phyloP scores from a whole-genome alignment of 2,113 vertebrate genomes.

The Entosphenus tridentatus region DNA sequence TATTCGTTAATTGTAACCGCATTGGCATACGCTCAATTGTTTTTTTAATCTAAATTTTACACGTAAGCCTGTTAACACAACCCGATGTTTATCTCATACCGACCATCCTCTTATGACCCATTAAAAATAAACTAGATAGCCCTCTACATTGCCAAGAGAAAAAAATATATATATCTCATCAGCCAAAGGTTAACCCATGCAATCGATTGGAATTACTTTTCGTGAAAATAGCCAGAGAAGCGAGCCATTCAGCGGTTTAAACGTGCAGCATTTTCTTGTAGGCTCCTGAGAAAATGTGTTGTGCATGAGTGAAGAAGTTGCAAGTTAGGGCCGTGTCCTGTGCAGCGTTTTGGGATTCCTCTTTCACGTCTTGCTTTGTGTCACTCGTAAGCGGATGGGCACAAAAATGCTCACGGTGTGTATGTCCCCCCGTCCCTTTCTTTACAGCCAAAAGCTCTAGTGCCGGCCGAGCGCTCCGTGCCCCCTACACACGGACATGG shows the following conservation, averaged over 20 bases:
- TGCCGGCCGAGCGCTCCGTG: constrained; percentile 1
- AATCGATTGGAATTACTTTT: not conserved
- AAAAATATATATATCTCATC: not conserved
- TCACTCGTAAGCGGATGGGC: not conserved
- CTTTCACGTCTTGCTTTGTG: not conserved
- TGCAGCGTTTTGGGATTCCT: not conserved
- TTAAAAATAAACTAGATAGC: not conserved
- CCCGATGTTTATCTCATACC: not conserved
- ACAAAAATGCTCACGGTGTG: not conserved
- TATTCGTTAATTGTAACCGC: not conserved
- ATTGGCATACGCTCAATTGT: not conserved
- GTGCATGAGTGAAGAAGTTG: not conserved
- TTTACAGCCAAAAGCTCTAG: constrained; percentile 6
- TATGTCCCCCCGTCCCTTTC: constrained; percentile 2
- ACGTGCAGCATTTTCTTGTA: not conserved
- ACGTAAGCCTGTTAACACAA: not conserved
- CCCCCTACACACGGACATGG: constrained; percentile 4
- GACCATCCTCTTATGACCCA: not conserved
- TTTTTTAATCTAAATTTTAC: not conserved
- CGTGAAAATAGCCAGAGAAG: not conserved
- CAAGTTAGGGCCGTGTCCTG: constrained; percentile 2
- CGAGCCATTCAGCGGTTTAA: not conserved
- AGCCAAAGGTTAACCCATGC: not conserved
- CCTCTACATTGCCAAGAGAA: not conserved
- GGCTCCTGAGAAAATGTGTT: not conserved